These are phyloP conservation scores for Sternotherus odoratus DNA, from an alignment of 2,797 vertebrate species.

Conservation along the genomic window DNA sequence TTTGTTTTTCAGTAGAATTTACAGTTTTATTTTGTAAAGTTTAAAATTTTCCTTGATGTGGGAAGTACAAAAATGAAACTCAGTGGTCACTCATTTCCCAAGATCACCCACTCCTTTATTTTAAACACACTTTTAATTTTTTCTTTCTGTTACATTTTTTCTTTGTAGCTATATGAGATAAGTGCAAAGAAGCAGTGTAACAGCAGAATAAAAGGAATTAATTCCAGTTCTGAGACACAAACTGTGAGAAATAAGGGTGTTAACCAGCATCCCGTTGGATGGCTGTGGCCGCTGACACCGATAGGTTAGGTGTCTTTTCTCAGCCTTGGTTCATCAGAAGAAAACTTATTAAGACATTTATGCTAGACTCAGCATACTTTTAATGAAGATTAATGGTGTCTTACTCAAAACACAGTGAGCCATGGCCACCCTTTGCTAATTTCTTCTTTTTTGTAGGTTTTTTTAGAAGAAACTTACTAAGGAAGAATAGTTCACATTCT, in stretches of 20 bases:
- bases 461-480: conserved; percentile 7
- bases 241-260: conserved; percentile 29
- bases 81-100: not conserved
- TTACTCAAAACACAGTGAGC: conserved; percentile 62
- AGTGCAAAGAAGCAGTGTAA: conserved; percentile 18
- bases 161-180: conserved; percentile 24
- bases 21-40: not conserved
- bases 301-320: conserved; percentile 36
- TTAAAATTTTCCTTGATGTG: not conserved
- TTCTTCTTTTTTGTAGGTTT: conserved; percentile 47
- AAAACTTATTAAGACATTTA: conserved; percentile 67
- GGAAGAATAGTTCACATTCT: conserved; percentile 2
- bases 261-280: conserved; percentile 20
- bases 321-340: conserved; percentile 64
- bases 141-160: not conserved
- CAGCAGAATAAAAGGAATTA: conserved; percentile 43
- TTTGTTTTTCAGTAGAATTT: not conserved
- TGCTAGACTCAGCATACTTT: conserved; percentile 70
- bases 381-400: conserved; percentile 74
- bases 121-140: not conserved
- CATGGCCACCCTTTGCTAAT: conserved; percentile 50
- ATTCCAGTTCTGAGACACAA: conserved; percentile 33
- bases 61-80: not conserved
- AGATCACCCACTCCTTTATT: not conserved
- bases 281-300: conserved; percentile 34